Percentiles rank a stretch among this genome's conserved stretches.
Evolutionary conservation across 2,797 vertebrate species (phyloP).

Genomic region (Gorsachius magnificus): DNA sequence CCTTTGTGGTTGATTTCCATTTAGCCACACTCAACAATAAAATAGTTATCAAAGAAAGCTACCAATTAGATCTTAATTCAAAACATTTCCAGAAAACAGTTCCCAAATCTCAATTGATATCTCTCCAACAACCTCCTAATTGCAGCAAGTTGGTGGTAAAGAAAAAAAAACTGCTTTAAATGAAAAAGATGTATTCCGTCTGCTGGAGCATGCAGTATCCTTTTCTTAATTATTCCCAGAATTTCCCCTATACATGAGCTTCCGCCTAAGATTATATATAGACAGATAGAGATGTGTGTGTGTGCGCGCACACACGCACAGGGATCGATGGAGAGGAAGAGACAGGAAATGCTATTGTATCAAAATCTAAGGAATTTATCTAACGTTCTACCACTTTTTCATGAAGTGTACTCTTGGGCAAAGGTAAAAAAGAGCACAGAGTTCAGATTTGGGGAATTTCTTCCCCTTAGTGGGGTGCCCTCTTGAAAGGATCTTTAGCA

Average conservation of each 20-base stretch:
- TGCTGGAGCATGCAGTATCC: constrained; percentile 62
- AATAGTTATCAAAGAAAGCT: constrained; percentile 78
- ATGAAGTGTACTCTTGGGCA: neutral
- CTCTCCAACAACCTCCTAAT: constrained; percentile 74
- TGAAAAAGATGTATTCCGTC: constrained; percentile 74
- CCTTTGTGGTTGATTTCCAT: constrained; percentile 70
- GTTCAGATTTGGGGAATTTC: neutral
- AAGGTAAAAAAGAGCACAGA: neutral
- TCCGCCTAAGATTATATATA: constrained; percentile 60
- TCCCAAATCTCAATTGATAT: constrained; percentile 74
- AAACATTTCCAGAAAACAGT: constrained; percentile 76
- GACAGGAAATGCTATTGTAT: neutral
- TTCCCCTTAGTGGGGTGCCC: neutral
- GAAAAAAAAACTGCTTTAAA: constrained; percentile 62
- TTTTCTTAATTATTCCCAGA: constrained; percentile 62
- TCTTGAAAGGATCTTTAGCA: neutral
- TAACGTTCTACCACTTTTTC: neutral
- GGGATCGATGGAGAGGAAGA: neutral
- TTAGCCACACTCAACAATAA: constrained; percentile 74
- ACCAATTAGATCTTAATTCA: constrained; percentile 79
- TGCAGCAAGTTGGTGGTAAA: constrained; percentile 77
- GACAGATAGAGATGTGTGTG: neutral
- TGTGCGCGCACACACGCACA: neutral
- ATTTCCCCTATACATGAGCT: constrained; percentile 46
- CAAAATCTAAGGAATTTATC: neutral